These are phyloP conservation scores for Stigmatopora nigra DNA, from an alignment of 2,113 vertebrate genomes.

Conservation along the genomic window DNA sequence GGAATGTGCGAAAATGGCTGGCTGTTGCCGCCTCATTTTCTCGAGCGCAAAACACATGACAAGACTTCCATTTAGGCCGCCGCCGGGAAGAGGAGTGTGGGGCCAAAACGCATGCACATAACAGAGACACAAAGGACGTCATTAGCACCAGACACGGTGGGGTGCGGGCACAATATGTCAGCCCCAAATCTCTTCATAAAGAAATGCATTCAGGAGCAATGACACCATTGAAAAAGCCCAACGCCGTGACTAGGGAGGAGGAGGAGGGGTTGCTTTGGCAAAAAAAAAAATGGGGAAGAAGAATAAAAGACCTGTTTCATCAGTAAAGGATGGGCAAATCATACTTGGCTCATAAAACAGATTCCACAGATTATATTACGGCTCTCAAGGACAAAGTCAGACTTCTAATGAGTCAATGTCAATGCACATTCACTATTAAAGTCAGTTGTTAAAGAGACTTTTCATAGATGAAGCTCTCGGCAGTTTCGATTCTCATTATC, in stretches of 20 bases:
- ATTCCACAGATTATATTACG: slow-evolving; percentile 32
- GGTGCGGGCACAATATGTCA: slow-evolving; percentile 57
- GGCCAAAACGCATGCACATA: slow-evolving; percentile 28
- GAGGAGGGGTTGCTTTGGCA: background rate
- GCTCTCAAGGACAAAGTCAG: slow-evolving; percentile 19
- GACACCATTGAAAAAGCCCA: slow-evolving; percentile 32
- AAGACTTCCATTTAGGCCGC: slow-evolving; percentile 50
- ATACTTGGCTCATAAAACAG: slow-evolving; percentile 16
- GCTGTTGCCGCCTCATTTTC: slow-evolving; percentile 23
- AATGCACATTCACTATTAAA: background rate
- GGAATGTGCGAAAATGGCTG: slow-evolving; percentile 14
- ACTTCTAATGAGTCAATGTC: background rate
- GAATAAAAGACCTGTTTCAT: slow-evolving; percentile 4
- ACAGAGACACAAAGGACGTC: slow-evolving; percentile 55
- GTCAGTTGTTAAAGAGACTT: background rate
- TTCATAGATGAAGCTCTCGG: background rate
- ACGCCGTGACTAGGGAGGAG: background rate
- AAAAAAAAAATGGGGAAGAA: background rate
- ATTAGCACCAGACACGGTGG: slow-evolving; percentile 52
- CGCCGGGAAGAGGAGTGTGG: slow-evolving; percentile 25
- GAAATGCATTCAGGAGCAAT: slow-evolving; percentile 45
- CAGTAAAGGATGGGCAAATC: slow-evolving; percentile 8
- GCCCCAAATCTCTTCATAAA: slow-evolving; percentile 53
- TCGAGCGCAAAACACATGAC: slow-evolving; percentile 44
- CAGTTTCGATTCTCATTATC: background rate